phyloP scores from a whole-genome alignment of 2,113 vertebrate genomes.

The Petrocephalus zakoni region DNA sequence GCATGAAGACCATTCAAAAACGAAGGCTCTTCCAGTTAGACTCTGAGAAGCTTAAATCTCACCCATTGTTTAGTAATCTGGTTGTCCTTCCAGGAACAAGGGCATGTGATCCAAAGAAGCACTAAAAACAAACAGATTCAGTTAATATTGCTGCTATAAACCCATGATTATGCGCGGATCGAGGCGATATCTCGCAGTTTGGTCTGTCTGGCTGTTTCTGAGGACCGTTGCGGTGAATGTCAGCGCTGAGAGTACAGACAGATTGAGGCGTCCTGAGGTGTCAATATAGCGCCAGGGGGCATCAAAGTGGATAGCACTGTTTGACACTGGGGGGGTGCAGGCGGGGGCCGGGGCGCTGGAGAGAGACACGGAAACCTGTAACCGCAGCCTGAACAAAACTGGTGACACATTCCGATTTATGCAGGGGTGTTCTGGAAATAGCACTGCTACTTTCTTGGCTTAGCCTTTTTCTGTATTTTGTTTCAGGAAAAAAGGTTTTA shows the following conservation, averaged over 20 bases:
- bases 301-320: conserved; percentile 28
- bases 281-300: conserved; percentile 6
- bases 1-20: background rate
- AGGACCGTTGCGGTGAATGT: background rate
- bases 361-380: background rate
- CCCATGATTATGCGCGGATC: background rate
- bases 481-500: background rate
- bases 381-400: background rate
- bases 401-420: conserved; percentile 20
- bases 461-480: background rate
- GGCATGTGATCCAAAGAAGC: background rate
- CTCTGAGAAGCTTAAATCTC: background rate
- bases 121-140: background rate
- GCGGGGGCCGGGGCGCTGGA: background rate
- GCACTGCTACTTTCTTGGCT: background rate
- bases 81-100: background rate
- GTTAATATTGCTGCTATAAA: background rate
- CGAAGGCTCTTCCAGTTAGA: background rate
- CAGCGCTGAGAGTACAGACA: background rate
- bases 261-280: conserved; percentile 9
- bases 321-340: conserved; percentile 7
- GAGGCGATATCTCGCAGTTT: background rate
- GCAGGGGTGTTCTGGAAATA: conserved; percentile 23
- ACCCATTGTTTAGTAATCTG: background rate
- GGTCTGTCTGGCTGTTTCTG: background rate